Evolutionary conservation across 2,888 invertebrate species (phyloP), one percentile per base, ranked within the genome.

Genomic region (Colostygia pectinataria): DNA sequence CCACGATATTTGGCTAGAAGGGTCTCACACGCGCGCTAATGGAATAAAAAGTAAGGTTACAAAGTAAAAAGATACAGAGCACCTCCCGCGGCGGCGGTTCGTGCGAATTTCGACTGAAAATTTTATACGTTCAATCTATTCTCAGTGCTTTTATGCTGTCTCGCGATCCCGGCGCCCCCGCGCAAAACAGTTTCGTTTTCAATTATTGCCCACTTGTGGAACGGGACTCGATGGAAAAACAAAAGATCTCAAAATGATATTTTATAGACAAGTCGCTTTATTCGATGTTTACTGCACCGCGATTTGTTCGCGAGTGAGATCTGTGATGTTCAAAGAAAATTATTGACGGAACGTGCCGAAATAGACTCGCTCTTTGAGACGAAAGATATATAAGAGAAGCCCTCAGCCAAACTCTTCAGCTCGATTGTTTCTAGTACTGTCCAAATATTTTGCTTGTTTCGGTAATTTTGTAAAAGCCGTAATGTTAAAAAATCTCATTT

Each of bases 131-230:
- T 85, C 90, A 90, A 90, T 90, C 89, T 90, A 90, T 88, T 90
- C 80, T 70, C 77, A 83, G 82, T 83, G 82, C 87, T 81, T 88
- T 88, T 86, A 88, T 84, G 81, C 83, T 80, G 83, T 86, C 87
- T 83, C 84, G 80, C 83, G 80, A 78, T 76, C 80, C 74, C 82
- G 49, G 48, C 58, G 75, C 79, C 79, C 74, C 76, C 79, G 81
- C 80, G 77, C 83, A 80, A 82, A 81, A 82, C 83, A 81, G 85
- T 89, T 88, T 89, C 88, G 80, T 87, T 87, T 89, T 89, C 90
- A 90, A 90, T 89, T 90, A 90, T 90, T 87, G 84, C 90, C 90
- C 89, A 90, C 90, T 90, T 90, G 90, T 90, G 83, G 90, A 89
- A 87, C 83, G 77, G 72, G 82, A 80, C 81, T 77, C 82, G 73